Evolutionary conservation across 2,113 vertebrate species (phyloP).

Genomic region (Pseudois nayaur): DNA sequence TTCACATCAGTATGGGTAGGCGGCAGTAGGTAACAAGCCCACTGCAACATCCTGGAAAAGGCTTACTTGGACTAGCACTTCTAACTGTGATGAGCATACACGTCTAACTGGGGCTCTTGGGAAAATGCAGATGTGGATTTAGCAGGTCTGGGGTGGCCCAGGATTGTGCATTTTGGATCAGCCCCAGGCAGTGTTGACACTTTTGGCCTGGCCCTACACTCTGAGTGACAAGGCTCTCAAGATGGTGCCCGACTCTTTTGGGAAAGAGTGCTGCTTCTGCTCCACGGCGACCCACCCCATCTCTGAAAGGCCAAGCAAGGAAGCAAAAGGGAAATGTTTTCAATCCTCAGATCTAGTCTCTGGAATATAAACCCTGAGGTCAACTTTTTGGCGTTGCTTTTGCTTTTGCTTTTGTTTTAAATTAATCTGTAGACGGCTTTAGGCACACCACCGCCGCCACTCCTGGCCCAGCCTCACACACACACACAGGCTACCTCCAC

Average conservation of each 20-base stretch:
- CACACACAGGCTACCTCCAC: neutral
- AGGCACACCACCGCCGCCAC: neutral
- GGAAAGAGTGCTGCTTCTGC: neutral
- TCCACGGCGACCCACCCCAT: neutral
- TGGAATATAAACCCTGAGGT: neutral
- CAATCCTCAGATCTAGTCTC: neutral
- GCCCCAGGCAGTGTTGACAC: fast-evolving
- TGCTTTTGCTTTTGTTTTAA: neutral
- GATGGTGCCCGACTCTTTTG: neutral
- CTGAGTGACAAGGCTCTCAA: neutral
- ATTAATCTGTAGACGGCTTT: neutral
- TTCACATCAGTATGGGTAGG: too few relatives aligned
- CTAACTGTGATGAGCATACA: neutral
- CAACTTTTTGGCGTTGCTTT: neutral
- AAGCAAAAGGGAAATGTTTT: neutral
- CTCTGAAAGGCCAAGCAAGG: neutral
- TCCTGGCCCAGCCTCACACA: neutral
- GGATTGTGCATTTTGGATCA: neutral
- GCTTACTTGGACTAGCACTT: neutral
- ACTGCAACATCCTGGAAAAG: neutral
- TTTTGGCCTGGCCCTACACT: neutral
- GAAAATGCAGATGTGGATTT: neutral
- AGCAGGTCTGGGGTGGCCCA: neutral
- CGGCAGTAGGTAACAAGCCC: neutral
- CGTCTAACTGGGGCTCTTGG: neutral